Evolutionary conservation across 2,113 vertebrate species (phyloP), one percentile per base, ranked within the genome.

Genomic region (Xerus inauris): DNA sequence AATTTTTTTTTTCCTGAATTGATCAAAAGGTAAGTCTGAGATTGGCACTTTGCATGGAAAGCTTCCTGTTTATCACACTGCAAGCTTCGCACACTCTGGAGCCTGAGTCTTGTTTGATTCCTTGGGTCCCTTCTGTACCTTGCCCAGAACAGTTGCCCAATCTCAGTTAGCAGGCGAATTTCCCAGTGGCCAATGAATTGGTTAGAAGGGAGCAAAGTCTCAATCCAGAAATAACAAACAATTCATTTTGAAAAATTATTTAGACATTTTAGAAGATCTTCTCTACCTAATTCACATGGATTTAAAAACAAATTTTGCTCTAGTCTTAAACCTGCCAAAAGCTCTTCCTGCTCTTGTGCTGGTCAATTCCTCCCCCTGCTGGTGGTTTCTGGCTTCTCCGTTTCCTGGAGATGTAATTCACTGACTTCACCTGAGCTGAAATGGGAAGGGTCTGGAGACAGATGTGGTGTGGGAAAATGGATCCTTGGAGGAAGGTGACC

Each of bases 331-430:
- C n/a, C 64, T 45, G 8, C 40, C 11, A 5, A 7, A 51, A 0
- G 38, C 26, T 54, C 62, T 62, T 54, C 12, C 14, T 24, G 1
- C 54, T 79, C 59, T 42, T 64, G 8, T 26, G 12, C 54, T 90
- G 75, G 59, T 17, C 75, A 38, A 40, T 49, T 9, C 65, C 89
- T 11, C 93, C 96, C 86, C 17, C 96, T 92, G 93, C 89, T 91
- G 96, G 83, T 57, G 69, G 32, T 9, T 82, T 80, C 84, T 83
- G 47, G 42, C 14, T 76, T 62, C 59, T 91, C 42, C 3, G 7
- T 17, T 14, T 49, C 67, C 81, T 76, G 42, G 20, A 87, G 40
- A 45, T 24, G 38, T 1, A 32, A 32, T 28, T 86, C 83, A 12
- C 69, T 2, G n/a, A 40, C 28, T 9, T 59, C 26, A 4, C 42